Evolutionary conservation across 2,113 vertebrate species (phyloP).

Genomic region (Ammospiza nelsoni): DNA sequence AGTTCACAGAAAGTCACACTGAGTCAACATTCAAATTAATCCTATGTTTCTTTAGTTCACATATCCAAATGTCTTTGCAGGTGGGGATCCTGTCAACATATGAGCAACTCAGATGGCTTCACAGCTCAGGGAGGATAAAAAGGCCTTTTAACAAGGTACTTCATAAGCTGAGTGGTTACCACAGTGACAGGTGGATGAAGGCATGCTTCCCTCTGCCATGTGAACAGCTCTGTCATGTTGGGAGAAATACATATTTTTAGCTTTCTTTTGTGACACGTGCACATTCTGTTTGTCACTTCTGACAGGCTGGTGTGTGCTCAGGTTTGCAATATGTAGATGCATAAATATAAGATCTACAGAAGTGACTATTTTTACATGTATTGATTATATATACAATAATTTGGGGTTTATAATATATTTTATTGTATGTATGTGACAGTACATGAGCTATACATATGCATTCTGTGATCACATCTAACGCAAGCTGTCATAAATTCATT

Average conservation of each 20-base stretch:
- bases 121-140: constrained; percentile 24
- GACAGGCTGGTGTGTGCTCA: not conserved
- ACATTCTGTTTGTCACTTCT: not conserved
- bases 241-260: not conserved
- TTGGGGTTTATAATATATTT: not conserved
- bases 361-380: not conserved
- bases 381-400: not conserved
- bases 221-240: not conserved
- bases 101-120: constrained; percentile 10
- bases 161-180: not conserved
- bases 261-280: not conserved
- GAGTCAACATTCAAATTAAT: constrained; percentile 34
- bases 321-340: not conserved
- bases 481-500: not conserved
- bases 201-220: not conserved
- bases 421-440: not conserved
- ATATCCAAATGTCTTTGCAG: constrained; percentile 16
- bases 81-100: constrained; percentile 36
- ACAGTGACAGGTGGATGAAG: not conserved
- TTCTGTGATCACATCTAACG: not conserved
- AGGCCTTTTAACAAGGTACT: not conserved
- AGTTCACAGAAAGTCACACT: constrained; percentile 3
- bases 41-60: not conserved
- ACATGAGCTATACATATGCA: not conserved
- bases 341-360: not conserved